Percentiles rank a stretch among this genome's conserved stretches.
These are phyloP conservation scores for Salvelinus namaycush DNA, from an alignment of 2,113 vertebrate genomes.

Conservation along the genomic window DNA sequence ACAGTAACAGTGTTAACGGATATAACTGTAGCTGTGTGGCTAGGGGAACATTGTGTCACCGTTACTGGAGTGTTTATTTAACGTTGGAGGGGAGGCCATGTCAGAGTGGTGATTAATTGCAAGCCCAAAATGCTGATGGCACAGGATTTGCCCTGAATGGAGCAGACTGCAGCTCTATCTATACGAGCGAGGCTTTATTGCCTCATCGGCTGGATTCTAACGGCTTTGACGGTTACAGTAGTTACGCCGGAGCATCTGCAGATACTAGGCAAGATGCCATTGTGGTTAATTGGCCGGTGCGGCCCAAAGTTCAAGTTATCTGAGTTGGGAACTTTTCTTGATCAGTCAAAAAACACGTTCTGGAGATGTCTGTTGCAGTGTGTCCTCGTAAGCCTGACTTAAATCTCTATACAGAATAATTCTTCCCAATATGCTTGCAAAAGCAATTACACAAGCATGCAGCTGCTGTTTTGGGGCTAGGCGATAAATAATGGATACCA, in stretches of 20 bases:
- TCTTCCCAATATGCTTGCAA: conserved; percentile 60
- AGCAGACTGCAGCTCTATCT: conserved; percentile 57
- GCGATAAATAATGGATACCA: conserved; percentile 72
- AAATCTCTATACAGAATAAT: conserved; percentile 51
- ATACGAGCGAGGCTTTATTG: conserved; percentile 63
- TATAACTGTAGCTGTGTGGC: conserved; percentile 31
- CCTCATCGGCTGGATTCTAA: conserved; percentile 74
- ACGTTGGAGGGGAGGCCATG: conserved; percentile 36
- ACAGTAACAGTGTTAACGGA: conserved; percentile 26
- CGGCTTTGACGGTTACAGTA: conserved; percentile 23
- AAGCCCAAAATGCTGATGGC: conserved; percentile 68
- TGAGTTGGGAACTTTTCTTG: background rate
- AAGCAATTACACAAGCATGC: conserved; percentile 64
- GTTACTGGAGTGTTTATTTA: conserved; percentile 61
- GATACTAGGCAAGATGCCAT: conserved; percentile 15
- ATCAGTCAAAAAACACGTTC: conserved; percentile 23
- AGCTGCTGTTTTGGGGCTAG: conserved; percentile 68
- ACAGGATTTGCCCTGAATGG: conserved; percentile 33
- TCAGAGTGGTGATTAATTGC: conserved; percentile 70
- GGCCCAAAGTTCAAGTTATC: conserved; percentile 12
- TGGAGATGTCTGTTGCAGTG: conserved; percentile 34
- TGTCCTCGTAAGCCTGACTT: conserved; percentile 13
- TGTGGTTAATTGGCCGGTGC: conserved; percentile 38
- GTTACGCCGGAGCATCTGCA: conserved; percentile 40
- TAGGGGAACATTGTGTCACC: conserved; percentile 32